These are phyloP conservation scores for Dicaeum eximium DNA, from an alignment of 2,113 vertebrate genomes.

Conservation along the genomic window DNA sequence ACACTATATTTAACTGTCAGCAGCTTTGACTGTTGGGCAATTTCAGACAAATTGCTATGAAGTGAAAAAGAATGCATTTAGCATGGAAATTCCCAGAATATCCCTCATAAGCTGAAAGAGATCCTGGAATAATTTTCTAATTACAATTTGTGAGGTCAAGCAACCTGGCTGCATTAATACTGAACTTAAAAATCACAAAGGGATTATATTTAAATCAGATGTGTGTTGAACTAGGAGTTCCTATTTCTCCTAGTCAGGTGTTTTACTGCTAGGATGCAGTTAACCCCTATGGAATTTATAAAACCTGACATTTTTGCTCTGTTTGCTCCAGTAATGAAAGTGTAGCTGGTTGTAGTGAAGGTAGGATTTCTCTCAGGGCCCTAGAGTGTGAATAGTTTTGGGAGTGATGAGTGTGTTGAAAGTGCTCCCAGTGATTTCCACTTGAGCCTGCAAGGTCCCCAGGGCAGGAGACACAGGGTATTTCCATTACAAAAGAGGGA, in stretches of 20 bases:
- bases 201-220: neutral
- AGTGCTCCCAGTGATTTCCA: neutral
- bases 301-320: neutral
- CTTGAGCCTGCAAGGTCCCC: neutral
- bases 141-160: neutral
- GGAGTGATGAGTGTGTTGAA: neutral
- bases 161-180: neutral
- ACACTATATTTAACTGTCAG: neutral
- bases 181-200: neutral
- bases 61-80: neutral
- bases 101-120: neutral
- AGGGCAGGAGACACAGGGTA: neutral
- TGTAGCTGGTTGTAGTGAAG: neutral
- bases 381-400: neutral
- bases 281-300: neutral
- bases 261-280: neutral
- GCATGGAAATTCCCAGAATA: neutral
- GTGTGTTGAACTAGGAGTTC: neutral
- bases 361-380: neutral
- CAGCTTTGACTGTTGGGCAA: neutral
- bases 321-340: neutral
- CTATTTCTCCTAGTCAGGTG: neutral
- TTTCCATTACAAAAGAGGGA: neutral
- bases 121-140: neutral
- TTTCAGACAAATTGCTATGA: neutral